A percentile compares a stretch with the other conserved stretches of the same genome.
phyloP scores from a whole-genome alignment of 2,888 invertebrate genomes.

The Eristalinus sepulchralis region DNA sequence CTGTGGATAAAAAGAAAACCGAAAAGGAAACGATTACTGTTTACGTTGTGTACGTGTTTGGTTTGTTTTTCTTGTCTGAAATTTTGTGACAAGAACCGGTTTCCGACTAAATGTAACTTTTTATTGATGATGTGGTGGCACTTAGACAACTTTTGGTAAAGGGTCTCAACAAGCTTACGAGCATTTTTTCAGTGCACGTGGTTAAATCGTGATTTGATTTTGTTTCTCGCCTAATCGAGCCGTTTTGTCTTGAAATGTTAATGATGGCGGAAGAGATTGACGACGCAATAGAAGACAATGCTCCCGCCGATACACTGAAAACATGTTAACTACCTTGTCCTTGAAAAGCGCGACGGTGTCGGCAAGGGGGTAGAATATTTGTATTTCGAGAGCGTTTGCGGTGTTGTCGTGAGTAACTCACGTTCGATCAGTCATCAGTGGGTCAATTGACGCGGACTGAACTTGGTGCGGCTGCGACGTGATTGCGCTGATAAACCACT shows the following conservation, averaged over 20 bases:
- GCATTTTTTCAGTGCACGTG: neutral
- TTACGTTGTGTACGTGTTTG: neutral
- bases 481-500: neutral
- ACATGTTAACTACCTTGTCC: neutral
- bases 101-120: neutral
- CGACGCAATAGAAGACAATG: neutral
- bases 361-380: neutral
- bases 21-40: neutral
- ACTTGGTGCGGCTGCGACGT: neutral
- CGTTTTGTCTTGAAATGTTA: neutral
- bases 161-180: neutral
- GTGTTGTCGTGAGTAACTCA: neutral
- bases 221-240: neutral
- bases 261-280: neutral
- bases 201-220: neutral
- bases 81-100: neutral
- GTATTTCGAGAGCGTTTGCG: neutral
- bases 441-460: neutral
- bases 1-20: neutral
- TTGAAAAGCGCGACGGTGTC: neutral
- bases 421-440: neutral
- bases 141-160: neutral
- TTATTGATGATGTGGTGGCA: neutral
- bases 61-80: neutral
- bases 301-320: neutral